These are phyloP conservation scores for Oenanthe oenanthe DNA, from an alignment of 2,113 vertebrate genomes.

Conservation along the genomic window DNA sequence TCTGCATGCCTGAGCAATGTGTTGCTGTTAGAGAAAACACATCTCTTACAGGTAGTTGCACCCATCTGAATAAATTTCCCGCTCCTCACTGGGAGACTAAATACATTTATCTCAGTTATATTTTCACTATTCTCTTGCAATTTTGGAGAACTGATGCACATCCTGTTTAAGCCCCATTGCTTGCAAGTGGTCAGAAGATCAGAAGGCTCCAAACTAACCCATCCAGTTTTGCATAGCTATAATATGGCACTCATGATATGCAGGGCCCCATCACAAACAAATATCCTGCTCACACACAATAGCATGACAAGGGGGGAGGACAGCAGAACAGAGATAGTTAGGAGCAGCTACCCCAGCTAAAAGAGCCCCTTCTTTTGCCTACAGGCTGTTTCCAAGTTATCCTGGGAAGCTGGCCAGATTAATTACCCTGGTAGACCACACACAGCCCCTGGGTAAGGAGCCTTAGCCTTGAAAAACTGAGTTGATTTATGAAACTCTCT, in stretches of 20 bases:
- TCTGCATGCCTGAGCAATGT: not conserved
- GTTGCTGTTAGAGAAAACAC: not conserved
- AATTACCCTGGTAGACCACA: slow-evolving; percentile 46
- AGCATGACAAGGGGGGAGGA: not conserved
- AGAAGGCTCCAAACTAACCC: not conserved
- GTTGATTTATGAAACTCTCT: not conserved
- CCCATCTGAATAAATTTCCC: not conserved
- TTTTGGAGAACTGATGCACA: not conserved
- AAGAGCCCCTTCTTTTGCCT: not conserved
- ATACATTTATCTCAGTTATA: not conserved
- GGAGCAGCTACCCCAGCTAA: not conserved
- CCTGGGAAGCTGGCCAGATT: not conserved
- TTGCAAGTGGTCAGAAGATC: not conserved
- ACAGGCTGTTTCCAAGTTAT: not conserved
- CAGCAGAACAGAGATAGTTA: not conserved
- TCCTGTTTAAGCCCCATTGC: not conserved
- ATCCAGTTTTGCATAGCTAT: not conserved
- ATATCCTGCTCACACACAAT: not conserved
- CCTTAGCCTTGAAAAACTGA: not conserved
- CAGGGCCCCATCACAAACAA: not conserved
- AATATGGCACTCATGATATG: not conserved
- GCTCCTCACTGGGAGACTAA: not conserved
- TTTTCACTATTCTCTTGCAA: not conserved
- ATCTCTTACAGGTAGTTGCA: not conserved
- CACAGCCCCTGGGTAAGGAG: not conserved